Percentiles rank a stretch among this genome's conserved stretches.
phyloP scores from a whole-genome alignment of 2,888 invertebrate species.

The Idaea aversata region DNA sequence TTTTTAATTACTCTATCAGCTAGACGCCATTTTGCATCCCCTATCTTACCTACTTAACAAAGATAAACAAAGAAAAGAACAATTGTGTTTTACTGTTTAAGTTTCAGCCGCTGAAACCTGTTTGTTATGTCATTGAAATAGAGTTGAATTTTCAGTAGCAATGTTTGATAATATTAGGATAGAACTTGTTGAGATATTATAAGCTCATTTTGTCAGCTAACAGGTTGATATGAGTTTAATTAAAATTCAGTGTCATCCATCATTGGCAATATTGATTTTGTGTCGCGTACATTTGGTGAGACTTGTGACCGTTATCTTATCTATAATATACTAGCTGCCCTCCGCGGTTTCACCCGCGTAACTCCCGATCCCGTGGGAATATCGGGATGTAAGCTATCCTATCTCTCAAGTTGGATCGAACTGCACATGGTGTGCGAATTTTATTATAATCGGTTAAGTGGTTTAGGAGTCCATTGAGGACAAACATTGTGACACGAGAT shows the following conservation, averaged over 20 bases:
- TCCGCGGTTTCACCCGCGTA: too few relatives aligned
- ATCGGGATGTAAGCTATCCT: too few relatives aligned
- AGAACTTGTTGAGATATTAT: conserved; percentile 50
- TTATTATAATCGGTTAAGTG: too few relatives aligned
- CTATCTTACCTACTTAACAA: conserved; percentile 17
- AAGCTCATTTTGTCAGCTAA: conserved; percentile 72
- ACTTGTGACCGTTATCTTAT: conserved; percentile 59
- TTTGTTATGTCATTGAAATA: conserved; percentile 8
- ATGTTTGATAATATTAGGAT: background rate
- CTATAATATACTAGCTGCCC: too few relatives aligned
- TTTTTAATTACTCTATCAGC: too few relatives aligned
- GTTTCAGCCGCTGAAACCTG: conserved; percentile 5
- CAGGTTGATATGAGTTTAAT: conserved; percentile 73
- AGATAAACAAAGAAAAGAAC: conserved; percentile 21
- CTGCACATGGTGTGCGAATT: too few relatives aligned
- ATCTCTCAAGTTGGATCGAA: too few relatives aligned
- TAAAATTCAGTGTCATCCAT: conserved; percentile 75
- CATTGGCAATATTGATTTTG: conserved; percentile 72
- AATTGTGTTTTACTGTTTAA: conserved; percentile 11
- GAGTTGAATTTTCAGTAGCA: conserved; percentile 7
- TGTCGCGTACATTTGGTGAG: conserved; percentile 65
- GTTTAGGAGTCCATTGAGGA: too few relatives aligned
- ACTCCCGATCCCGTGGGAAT: too few relatives aligned
- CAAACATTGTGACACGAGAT: too few relatives aligned
- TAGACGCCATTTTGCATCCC: background rate